Evolutionary conservation across 1,140 invertebrate species (phyloP), one percentile per base, ranked within the genome.

Genomic region (Ceratina japonica): DNA sequence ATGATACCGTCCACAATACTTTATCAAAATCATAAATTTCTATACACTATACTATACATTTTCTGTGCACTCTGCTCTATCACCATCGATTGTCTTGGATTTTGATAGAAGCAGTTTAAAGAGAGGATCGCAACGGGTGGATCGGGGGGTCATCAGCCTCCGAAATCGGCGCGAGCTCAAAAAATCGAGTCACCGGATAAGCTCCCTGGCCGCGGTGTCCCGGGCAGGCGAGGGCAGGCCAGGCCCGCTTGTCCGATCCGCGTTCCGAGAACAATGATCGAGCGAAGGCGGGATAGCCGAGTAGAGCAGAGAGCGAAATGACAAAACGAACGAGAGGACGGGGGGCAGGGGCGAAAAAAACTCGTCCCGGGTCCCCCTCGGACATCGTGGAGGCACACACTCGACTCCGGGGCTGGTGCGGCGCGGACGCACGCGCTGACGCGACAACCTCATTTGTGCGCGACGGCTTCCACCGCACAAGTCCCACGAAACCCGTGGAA

Each of bases 381-480:
- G 80, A 82, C 79, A 80, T 87, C 85, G 79, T 75, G 86, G 83
- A 77, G 73, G 70, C 72, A 37, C 64, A 18, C 59, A 22, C 65
- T 62, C 69, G 73, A 62, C 66, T 58, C 56, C 52, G 15, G 68
- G 65, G 70, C 70, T 31, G 27, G 80, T 83, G 83, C 86, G 79
- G 83, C 82, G 65, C 69, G 74, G 83, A 88, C 86, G 88, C 87
- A 87, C 89, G 86, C 89, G 90, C 86, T 90, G 90, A 91, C 88
- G 90, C 91, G 91, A 92, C 89, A 91, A 91, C 86, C 91, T 92
- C 89, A 92, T 92, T 92, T 92, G 91, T 92, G 90, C 90, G 69
- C 89, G 85, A 90, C 86, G 85, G 86, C 87, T 90, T 88, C 86
- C 80, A 89, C 80, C 37, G 82, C 62, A 75, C 56, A 80, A 49